Base-by-base conservation (phyloP, 2,888 invertebrate genomes). In the Drosophila parthenogenetica region DNA sequence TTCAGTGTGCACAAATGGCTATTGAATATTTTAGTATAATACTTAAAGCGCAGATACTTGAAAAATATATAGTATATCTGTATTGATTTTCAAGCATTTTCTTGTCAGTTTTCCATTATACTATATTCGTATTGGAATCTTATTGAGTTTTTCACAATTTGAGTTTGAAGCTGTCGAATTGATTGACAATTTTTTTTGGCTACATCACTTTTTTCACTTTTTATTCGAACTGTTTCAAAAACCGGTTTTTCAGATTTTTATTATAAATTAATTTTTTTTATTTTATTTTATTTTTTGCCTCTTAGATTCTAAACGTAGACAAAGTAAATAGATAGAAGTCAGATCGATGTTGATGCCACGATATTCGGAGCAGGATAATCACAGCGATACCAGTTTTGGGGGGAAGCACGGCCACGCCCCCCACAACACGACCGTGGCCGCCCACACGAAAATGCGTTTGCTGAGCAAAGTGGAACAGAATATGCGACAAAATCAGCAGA, bases 301-400 rank as follows among this genome's bases (percentile, higher is more conserved):
- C 8, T 29, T 29, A 29, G 79, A 69, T 49, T 48, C 25, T 29
- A 50, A 58, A 59, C 58, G 40, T 69, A 75, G 79, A 2, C 49
- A 45, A 0, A n/a, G 29, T 8, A 37, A 40, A 13, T 4, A 39
- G n/a, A 49, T 3, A 46, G 37, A 32, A 49, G 14, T 10, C 49
- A 49, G 25, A 68, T 73, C 77, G 45, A 90, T 90, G 91, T 84
- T 90, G 72, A 80, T 90, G 79, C 75, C 90, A 63, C 73, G 84
- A 14, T 78, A 60, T 69, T 32, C 78, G 42, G 85, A 79, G 13
- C 53, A 40, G 79, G 79, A 74, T 17, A 69, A 73, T 45, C 84
- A 70, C 16, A 84, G 57, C 59, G 73, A 85, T 7, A 78, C 61
- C 55, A 62, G 43, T 32, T 54, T 64, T 43, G 46, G 17, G 22